These are phyloP conservation scores for Channa maculata DNA, from an alignment of 2,113 vertebrate species.

Conservation along the genomic window DNA sequence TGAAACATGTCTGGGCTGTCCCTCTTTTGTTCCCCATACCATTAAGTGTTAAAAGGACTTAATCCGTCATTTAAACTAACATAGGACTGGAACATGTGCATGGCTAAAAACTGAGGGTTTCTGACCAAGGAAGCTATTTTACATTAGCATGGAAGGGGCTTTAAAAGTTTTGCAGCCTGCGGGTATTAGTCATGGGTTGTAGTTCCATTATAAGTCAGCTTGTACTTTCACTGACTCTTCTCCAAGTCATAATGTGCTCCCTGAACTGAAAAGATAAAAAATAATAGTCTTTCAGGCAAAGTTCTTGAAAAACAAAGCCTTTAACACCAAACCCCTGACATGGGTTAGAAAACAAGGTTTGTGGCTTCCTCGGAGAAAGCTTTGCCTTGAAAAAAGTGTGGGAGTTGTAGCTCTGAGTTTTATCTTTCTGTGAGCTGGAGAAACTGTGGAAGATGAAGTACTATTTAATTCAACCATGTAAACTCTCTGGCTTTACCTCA, in stretches of 20 bases:
- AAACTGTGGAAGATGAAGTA: conserved; percentile 43
- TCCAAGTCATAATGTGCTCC: conserved; percentile 80
- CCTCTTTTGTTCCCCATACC: conserved; percentile 39
- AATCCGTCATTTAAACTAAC: conserved; percentile 61
- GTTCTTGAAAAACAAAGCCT: conserved; percentile 53
- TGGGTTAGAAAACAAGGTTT: conserved; percentile 66
- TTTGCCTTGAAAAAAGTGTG: conserved; percentile 55
- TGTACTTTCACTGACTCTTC: conserved; percentile 81
- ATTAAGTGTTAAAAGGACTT: conserved; percentile 51
- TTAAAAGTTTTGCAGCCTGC: conserved; percentile 77
- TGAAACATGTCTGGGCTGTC: conserved; percentile 25
- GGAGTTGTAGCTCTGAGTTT: conserved; percentile 54
- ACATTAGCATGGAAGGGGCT: conserved; percentile 72
- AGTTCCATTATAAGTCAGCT: conserved; percentile 83
- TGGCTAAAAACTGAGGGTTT: conserved; percentile 55
- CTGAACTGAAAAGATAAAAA: conserved; percentile 84
- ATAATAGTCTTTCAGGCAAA: conserved; percentile 79
- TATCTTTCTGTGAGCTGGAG: conserved; percentile 33
- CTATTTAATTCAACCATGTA: conserved; percentile 51
- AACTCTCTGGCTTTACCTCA: conserved; percentile 36
- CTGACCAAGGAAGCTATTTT: conserved; percentile 60
- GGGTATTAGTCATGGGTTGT: conserved; percentile 83
- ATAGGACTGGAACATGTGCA: conserved; percentile 44
- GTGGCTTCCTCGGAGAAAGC: conserved; percentile 57
- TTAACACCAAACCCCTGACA: conserved; percentile 65